Evolutionary conservation across 2,797 vertebrate species (phyloP), one percentile per base, ranked within the genome.

Genomic region (Melanogrammus aeglefinus): DNA sequence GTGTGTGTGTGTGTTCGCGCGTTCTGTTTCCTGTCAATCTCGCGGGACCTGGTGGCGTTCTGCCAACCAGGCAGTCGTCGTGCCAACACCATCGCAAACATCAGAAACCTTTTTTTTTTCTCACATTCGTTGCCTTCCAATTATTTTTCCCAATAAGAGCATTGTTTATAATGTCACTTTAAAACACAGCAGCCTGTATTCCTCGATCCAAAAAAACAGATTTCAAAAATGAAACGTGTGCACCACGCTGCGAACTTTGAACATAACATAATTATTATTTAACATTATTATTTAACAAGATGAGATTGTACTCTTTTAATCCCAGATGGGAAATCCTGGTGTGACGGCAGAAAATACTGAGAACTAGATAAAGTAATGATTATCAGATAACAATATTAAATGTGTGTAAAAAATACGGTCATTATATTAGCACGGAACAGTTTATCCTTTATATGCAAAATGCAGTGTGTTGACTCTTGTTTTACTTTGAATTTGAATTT

Each of bases 401-500:
- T 57, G 44, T 57, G 47, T 57, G 47, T 57, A 13, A 13, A 44
- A 44, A 44, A 44, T 10, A 44, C 12, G 2, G 39, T 2, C 9
- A 12, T 10, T 16, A 44, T 57, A 18, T 18, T 57, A 21, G 47
- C 47, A 4, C 18, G 6, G 16, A 57, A 21, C 27, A 13, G 24
- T 72, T 72, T 21, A 36, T 18, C 6, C 10, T 18, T 14, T 14
- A 72, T 36, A 8, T 73, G 33, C 33, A 18, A 38, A 72, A 18
- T 83, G n/a, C 21, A 7, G 21, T 4, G 57, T 24, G 57, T n/a
- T 63, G 21, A 63, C 57, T 72, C 27, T 38, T 36, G 21, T 51
- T 80, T 35, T 69, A 85, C 84, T 90, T 83, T 77, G 72, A 84
- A 78, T 86, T 84, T 81, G 47, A 79, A 79, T 83, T 82, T 84